Percentiles rank a stretch among this genome's conserved stretches.
These are phyloP conservation scores for Paratrypauchen microcephalus DNA, from an alignment of 2,797 vertebrate genomes.

Conservation along the genomic window DNA sequence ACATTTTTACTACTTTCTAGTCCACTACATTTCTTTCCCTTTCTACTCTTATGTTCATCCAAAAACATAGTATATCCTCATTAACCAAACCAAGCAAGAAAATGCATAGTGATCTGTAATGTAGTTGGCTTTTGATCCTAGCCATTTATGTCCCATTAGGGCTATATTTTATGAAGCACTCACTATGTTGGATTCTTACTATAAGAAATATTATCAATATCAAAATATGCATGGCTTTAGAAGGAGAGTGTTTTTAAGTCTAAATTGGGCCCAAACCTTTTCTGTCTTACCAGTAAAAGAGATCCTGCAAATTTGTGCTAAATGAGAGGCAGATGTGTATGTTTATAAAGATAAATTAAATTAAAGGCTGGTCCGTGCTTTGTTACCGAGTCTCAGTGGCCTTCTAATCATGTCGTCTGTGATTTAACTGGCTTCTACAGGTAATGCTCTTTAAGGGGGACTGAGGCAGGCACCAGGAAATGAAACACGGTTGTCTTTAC, in stretches of 20 bases:
- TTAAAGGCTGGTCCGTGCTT: slow-evolving; percentile 72
- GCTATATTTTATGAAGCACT: slow-evolving; percentile 66
- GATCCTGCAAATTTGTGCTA: slow-evolving; percentile 71
- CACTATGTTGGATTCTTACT: slow-evolving; percentile 63
- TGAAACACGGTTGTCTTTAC: slow-evolving; percentile 77
- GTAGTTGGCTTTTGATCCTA: slow-evolving; percentile 69
- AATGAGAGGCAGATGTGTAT: slow-evolving; percentile 79
- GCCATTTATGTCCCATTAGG: slow-evolving; percentile 68
- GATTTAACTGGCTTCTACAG: slow-evolving; percentile 81
- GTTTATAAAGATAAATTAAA: slow-evolving; percentile 81
- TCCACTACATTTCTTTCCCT: background rate
- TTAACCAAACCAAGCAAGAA: slow-evolving; percentile 56
- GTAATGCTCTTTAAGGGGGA: slow-evolving; percentile 79
- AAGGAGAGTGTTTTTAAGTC: slow-evolving; percentile 60
- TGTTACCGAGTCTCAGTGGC: slow-evolving; percentile 69
- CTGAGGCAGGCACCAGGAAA: slow-evolving; percentile 79
- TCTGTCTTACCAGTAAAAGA: slow-evolving; percentile 72
- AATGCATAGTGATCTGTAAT: slow-evolving; percentile 62
- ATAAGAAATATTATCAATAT: slow-evolving; percentile 66
- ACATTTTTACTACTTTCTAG: background rate
- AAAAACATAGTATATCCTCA: slow-evolving; percentile 53
- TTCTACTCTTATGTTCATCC: background rate
- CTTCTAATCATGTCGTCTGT: slow-evolving; percentile 75
- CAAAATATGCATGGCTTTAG: slow-evolving; percentile 54
- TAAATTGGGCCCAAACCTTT: slow-evolving; percentile 73